Conservation (phyloP, 2,113 vertebrate species). For the Taxidea taxus region DNA sequence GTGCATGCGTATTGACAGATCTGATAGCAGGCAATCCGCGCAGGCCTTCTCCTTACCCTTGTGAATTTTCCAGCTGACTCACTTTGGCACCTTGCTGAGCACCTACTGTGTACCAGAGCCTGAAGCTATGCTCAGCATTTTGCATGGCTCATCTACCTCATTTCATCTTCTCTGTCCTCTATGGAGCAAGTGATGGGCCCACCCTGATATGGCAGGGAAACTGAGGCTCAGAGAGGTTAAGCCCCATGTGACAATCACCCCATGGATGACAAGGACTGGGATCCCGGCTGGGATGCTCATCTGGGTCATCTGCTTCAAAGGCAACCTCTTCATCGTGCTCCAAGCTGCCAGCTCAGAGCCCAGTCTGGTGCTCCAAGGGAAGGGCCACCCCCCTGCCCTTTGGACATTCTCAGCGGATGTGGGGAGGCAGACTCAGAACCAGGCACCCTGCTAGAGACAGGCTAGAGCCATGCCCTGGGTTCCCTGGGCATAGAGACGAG, state of each 20-base stretch:
- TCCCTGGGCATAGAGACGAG: neutral
- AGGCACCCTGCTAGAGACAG: neutral
- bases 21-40: accelerated
- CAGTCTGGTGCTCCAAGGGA: neutral
- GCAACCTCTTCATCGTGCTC: neutral
- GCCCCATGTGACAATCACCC: neutral
- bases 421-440: neutral
- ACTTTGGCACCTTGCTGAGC: neutral
- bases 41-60: neutral
- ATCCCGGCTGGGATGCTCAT: neutral
- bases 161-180: neutral
- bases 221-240: neutral
- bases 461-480: neutral
- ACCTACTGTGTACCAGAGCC: neutral
- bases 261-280: neutral
- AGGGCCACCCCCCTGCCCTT: too few relatives aligned
- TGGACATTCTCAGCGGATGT: neutral
- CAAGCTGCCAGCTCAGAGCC: neutral
- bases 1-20: too few relatives aligned
- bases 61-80: neutral
- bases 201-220: neutral
- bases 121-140: neutral
- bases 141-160: accelerated
- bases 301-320: neutral
- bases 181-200: neutral